Percentiles rank a stretch among this genome's conserved stretches.
Conservation (phyloP, 2,113 vertebrate genomes). For the Actenoides hombroni region DNA sequence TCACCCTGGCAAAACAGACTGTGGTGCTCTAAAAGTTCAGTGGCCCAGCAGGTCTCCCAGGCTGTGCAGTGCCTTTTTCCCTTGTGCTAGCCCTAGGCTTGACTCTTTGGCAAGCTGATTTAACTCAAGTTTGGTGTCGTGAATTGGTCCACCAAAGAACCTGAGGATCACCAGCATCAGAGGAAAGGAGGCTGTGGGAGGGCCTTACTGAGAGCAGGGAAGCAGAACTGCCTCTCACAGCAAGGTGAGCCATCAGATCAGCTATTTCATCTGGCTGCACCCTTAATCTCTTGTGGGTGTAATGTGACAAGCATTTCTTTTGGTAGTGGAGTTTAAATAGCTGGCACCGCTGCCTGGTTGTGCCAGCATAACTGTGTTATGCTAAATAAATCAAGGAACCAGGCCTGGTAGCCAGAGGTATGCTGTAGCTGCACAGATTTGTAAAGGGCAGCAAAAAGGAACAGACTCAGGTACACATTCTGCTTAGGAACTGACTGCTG, state of each 20-base stretch:
- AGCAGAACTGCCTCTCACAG: background rate
- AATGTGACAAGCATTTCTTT: background rate
- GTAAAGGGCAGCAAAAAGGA: background rate
- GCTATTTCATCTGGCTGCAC: background rate
- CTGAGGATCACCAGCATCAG: background rate
- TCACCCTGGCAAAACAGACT: background rate
- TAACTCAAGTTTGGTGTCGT: background rate
- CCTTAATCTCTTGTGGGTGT: background rate
- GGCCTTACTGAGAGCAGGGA: background rate
- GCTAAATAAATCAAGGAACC: background rate
- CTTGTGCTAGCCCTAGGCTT: background rate
- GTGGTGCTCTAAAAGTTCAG: rapidly evolving
- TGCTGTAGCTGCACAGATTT: background rate
- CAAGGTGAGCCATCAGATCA: background rate
- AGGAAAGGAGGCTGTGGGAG: background rate
- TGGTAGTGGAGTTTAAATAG: background rate
- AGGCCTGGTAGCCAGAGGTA: background rate
- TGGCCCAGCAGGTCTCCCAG: background rate
- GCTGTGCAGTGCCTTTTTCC: background rate
- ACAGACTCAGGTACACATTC: background rate
- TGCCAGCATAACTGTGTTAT: background rate
- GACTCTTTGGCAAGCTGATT: background rate
- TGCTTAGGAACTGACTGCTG: background rate
- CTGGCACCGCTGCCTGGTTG: background rate
- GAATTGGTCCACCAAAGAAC: background rate